Percentiles rank a stretch among this genome's conserved stretches.
Conservation (phyloP, 2,113 vertebrate species). For the Grammomys dolichurus region DNA sequence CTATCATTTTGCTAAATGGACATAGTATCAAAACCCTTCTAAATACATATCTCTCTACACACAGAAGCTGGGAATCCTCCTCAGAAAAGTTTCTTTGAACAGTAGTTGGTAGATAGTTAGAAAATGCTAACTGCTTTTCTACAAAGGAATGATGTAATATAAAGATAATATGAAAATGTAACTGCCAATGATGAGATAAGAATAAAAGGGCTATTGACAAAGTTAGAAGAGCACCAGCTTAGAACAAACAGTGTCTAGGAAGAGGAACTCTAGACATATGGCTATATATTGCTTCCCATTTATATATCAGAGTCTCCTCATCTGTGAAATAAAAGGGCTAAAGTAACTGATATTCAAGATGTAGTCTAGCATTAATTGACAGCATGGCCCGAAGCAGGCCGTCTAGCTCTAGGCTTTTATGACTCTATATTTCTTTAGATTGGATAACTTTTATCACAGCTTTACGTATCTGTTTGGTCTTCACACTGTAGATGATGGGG, state of each 20-base stretch:
- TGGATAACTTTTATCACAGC: conserved; percentile 72
- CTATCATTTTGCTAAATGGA: not conserved
- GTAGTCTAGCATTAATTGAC: not conserved
- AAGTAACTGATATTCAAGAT: not conserved
- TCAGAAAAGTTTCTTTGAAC: not conserved
- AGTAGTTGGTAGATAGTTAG: not conserved
- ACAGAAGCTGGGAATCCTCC: not conserved
- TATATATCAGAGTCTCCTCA: not conserved
- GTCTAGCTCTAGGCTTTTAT: conserved; percentile 12
- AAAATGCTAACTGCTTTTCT: conserved; percentile 17
- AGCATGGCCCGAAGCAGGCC: not conserved
- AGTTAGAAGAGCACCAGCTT: not conserved
- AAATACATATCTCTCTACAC: too few species aligned
- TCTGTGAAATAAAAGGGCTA: conserved; percentile 2
- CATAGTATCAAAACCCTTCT: not conserved
- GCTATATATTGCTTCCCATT: not conserved
- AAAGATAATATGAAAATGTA: not conserved
- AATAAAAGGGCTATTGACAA: not conserved
- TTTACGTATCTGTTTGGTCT: conserved; percentile 76
- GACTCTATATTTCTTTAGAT: conserved; percentile 55
- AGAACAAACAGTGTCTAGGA: not conserved
- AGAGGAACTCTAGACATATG: not conserved
- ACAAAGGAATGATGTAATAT: conserved; percentile 23
- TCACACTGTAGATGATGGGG: conserved; percentile 79
- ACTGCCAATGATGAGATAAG: not conserved